Base-by-base conservation (phyloP, 2,113 vertebrate species). In the Catharus fuscescens region DNA sequence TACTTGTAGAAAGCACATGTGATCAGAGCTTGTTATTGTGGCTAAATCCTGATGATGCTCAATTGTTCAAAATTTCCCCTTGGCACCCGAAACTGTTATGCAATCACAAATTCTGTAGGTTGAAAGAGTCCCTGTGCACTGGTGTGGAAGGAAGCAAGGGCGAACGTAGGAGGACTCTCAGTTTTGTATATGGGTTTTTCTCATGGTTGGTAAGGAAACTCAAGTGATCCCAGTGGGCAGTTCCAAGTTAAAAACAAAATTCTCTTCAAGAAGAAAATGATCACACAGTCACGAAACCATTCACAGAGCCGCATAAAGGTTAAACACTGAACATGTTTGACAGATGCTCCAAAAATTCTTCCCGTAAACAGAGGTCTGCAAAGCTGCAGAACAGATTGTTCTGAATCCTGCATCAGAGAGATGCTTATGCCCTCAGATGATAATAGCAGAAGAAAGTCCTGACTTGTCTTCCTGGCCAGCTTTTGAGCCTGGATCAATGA, bases 51-150 rank as follows among this genome's bases (percentile, higher is more conserved):
- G 90, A 92, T 40, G 87, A 80, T 74, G 69, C 73, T 94, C 86
- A 92, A 93, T 95, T 94, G 92, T 93, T 93, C 86, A 88, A 80
- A 92, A 81, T 82, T 93, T 94, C 92, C 90, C 90, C 77, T 90
- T 90, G 92, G 96, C 95, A 90, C 88, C 57, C 14, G 1, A 74
- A 78, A 91, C 76, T 88, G 72, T 97, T 96, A 90, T 21, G 90
- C 90, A 97, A 94, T 84, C 72, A 53, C 81, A 73, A 12, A 83
- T 71, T 80, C 72, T 88, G 85, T 42, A 96, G 72, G 87, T 81
- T 91, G 84, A 82, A 77, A 91, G 81, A 69, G 77, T 66, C 48
- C 42, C 82, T 70, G 64, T 84, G 86, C 65, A 71, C 56, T 19
- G 29, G 31, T 0, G 1, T 79, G 69, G 94, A 94, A 92, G 85